Evolutionary conservation across 2,888 invertebrate genomes (phyloP).

Genomic region (Amphipyra berbera): DNA sequence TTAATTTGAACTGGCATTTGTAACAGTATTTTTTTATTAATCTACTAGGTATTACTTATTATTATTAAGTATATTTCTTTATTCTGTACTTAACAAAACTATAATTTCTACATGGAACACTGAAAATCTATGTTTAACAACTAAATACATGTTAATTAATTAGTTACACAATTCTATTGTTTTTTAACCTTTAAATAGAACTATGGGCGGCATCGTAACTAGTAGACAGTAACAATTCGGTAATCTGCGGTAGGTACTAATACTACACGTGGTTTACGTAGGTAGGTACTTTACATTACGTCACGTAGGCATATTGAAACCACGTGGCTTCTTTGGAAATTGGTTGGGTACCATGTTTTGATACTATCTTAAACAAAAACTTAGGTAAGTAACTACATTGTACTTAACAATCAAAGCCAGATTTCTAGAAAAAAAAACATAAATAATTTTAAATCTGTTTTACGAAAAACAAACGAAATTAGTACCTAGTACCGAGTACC

Average conservation of each 20-base stretch:
- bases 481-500: too few species aligned
- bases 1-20: slow-evolving; percentile 36
- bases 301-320: slow-evolving; percentile 23
- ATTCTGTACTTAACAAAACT: not conserved
- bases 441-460: too few species aligned
- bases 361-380: too few species aligned
- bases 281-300: slow-evolving; percentile 1
- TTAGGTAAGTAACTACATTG: not conserved
- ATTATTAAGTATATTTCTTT: too few species aligned
- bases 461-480: too few species aligned
- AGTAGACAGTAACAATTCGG: slow-evolving; percentile 10
- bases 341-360: not conserved
- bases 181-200: slow-evolving; percentile 14
- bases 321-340: slow-evolving; percentile 24
- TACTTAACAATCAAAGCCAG: too few species aligned
- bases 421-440: too few species aligned
- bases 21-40: slow-evolving; percentile 2
- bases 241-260: not conserved
- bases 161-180: slow-evolving; percentile 45
- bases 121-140: slow-evolving; percentile 7
- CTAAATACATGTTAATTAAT: slow-evolving; percentile 23
- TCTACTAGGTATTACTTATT: too few species aligned
- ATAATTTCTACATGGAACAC: not conserved
- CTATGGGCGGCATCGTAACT: slow-evolving; percentile 33
- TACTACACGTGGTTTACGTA: slow-evolving; percentile 3